Evolutionary conservation across 2,113 vertebrate genomes (phyloP).

Genomic region (Pionites leucogaster): DNA sequence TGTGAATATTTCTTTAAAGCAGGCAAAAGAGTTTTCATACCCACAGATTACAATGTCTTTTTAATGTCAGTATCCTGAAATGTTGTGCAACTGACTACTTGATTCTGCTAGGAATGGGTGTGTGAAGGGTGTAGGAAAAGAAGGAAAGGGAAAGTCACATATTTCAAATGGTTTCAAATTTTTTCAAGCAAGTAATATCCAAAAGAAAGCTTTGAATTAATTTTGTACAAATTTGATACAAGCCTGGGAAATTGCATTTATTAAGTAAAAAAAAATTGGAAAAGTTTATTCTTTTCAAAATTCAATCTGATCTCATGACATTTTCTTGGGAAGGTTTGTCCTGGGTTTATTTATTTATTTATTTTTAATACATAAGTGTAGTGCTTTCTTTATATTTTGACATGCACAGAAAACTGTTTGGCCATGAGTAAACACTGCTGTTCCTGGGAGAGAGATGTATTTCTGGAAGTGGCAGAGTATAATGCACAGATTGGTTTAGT

Average conservation of each 20-base stretch:
- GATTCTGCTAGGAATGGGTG: background rate
- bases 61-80: background rate
- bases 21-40: background rate
- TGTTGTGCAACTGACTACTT: background rate
- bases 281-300: background rate
- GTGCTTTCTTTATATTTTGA: background rate
- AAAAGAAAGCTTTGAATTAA: background rate
- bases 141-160: fast-evolving
- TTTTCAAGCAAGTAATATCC: background rate
- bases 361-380: background rate
- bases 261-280: background rate
- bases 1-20: background rate
- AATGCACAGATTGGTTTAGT: background rate
- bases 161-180: background rate
- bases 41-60: background rate
- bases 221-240: background rate
- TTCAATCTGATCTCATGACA: background rate
- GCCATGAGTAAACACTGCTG: background rate
- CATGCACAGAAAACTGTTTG: background rate
- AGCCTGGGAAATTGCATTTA: background rate
- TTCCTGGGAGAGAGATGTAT: background rate
- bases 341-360: background rate
- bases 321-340: background rate
- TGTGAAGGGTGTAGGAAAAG: background rate
- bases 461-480: background rate